Evolutionary conservation across 1,140 invertebrate genomes (phyloP).

Genomic region (Solen grandis): DNA sequence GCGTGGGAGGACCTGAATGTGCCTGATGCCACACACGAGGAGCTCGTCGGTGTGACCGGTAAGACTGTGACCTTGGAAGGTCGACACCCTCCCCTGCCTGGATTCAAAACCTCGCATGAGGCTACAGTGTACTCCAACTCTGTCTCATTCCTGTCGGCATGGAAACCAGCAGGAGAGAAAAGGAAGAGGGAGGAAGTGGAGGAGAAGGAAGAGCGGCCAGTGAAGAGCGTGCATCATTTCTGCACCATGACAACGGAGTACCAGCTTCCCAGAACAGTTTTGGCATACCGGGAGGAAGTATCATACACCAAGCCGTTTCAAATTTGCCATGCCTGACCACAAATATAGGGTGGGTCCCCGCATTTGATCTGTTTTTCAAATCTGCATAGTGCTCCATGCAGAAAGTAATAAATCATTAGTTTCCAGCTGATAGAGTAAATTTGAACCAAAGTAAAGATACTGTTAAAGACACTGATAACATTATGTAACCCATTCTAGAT

Average conservation of each 20-base stretch:
- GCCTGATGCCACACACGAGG: conserved; percentile 69
- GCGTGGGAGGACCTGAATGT: conserved; percentile 68
- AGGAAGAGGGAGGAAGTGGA: conserved; percentile 22
- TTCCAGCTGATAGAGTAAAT: too few relatives aligned
- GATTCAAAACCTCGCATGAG: conserved; percentile 10
- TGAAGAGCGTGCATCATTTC: conserved; percentile 74
- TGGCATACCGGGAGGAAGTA: conserved; percentile 70
- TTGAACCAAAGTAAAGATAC: too few relatives aligned
- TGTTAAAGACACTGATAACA: too few relatives aligned
- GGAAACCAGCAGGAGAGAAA: conserved; percentile 59
- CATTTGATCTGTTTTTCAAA: too few relatives aligned
- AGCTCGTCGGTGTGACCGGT: conserved; percentile 68
- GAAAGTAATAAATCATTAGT: too few relatives aligned
- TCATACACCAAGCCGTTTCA: conserved; percentile 66
- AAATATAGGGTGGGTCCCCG: conserved; percentile 65
- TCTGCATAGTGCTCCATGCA: too few relatives aligned
- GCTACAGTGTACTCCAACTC: conserved; percentile 50
- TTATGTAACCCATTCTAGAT: too few relatives aligned
- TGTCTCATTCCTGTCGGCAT: conserved; percentile 68
- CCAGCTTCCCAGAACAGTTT: conserved; percentile 70
- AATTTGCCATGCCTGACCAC: conserved; percentile 62
- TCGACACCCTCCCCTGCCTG: conserved; percentile 49
- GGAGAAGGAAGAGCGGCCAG: conserved; percentile 27
- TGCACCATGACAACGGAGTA: conserved; percentile 69
- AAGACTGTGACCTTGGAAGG: conserved; percentile 57